Conservation (phyloP, 1,140 invertebrate genomes). For the Hyles vespertilio region DNA sequence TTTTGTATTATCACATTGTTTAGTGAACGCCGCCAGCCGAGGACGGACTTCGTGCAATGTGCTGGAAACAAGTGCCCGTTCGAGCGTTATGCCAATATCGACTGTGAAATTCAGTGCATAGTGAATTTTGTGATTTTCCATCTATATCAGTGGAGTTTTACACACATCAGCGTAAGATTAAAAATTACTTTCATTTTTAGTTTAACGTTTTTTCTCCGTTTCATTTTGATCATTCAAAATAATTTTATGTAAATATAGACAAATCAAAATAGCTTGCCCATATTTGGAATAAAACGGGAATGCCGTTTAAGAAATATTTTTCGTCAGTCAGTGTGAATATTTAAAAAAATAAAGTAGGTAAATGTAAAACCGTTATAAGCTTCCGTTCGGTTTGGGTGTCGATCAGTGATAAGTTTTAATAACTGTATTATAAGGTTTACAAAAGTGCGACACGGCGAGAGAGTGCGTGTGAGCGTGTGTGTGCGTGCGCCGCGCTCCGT, state of each 20-base stretch:
- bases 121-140: constrained; percentile 60
- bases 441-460: not conserved
- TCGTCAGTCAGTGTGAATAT: no score
- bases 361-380: not conserved
- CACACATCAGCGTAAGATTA: constrained; percentile 60
- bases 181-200: constrained; percentile 36
- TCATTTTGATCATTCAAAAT: constrained; percentile 1
- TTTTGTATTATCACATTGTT: constrained; percentile 72
- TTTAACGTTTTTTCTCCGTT: constrained; percentile 4
- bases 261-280: no score
- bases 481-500: constrained; percentile 4
- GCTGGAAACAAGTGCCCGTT: constrained; percentile 55
- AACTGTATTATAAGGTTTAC: no score
- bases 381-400: not conserved
- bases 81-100: constrained; percentile 39
- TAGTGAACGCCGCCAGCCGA: constrained; percentile 53
- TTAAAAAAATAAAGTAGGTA: not conserved
- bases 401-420: not conserved
- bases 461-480: not conserved
- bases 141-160: constrained; percentile 58
- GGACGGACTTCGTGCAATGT: constrained; percentile 59
- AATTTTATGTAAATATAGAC: no score
- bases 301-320: no score
- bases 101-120: constrained; percentile 65
- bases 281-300: no score